Base-by-base conservation (phyloP, 1,140 invertebrate species). In the Halictus rubicundus region DNA sequence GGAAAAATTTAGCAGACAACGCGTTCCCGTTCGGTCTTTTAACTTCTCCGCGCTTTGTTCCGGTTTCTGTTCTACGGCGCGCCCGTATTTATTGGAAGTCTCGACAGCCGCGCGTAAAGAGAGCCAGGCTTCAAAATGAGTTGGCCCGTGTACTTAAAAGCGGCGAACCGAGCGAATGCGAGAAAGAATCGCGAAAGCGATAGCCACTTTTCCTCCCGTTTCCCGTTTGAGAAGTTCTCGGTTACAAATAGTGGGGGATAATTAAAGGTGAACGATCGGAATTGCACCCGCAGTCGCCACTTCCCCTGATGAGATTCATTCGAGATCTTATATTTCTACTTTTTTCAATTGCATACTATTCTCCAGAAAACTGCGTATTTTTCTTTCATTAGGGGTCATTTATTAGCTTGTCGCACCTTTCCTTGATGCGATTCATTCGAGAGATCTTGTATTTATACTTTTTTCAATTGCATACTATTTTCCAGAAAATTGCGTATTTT, bases 11-110 rank as follows among this genome's bases (percentile, higher is more conserved):
- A 9, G 32, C 54, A 52, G 16, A 9, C 46, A 2, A 76, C 49
- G 32, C 32, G 49, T 16, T 75, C 7, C 21, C 14, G 6, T 8
- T 4, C 12, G 42, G 39, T 68, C 64, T 59, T 76, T 76, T 60
- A 76, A 76, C 74, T 32, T 54, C 9, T 12, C 8, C 5, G 0
- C 8, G 23, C 65, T 69, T 46, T 76, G 74, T 21, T n/a, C 39
- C 12, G 21, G n/a, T 46, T 52, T 25, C 46, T 27, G 14, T 32
- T 39, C 27, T 9, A 21, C 27, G 19, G 46, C 19, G 61, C 25
- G 23, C 27, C 61, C 72, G 72, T 66, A 66, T 74, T 74, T 74
- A 74, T 74, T n/a, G 63, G 46, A 57, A 66, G 42, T 9, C 46
- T 23, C 59, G 23, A 16, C 54, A 1, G 54, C 46, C 32, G 42